Base-by-base conservation (phyloP, 2,888 invertebrate genomes). In the Balanococcus diminutus region DNA sequence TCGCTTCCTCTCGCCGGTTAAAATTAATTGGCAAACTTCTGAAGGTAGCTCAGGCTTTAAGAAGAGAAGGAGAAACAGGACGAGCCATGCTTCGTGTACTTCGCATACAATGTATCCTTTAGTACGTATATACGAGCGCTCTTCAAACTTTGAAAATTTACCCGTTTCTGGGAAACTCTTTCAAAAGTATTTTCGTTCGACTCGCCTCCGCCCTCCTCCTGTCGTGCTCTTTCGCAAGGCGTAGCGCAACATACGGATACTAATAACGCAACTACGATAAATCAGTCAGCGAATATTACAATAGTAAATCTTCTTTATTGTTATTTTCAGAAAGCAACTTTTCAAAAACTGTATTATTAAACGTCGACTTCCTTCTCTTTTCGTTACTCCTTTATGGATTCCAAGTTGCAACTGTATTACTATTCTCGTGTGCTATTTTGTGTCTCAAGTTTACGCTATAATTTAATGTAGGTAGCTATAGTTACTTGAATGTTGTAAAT, bases 21-120 rank as follows among this genome's bases (percentile, higher is more conserved):
- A 84, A 84, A 84, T 84, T 84, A 84, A 84, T 84, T 84, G 84
- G 84, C 84, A 84, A 84, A 84, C 84, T 84, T 84, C 84, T 84
- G 72, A 42, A 72, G 75, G 84, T 75, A 84, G 84, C 75, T 42
- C 67, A 25, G 36, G 75, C 84, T 84, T 84, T 84, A 84, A 84
- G 84, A 84, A 84, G 75, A 84, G 84, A 75, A 75, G 28, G 19
- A 72, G 72, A 72, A 84, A 79, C 36, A 36, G 84, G 67, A 67
- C 32, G 36, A 19, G 19, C 56, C 19, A 84, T 84, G 72, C 83
- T 84, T 84, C 84, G 39, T 39, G 42, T 39, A 67, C 61, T 61
- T 36, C 61, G 31, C 31, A 28, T 84, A 84, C 72, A 72, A 46
- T 84, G 72, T 84, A 72, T 84, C 84, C 72, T 84, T 42, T 72